Conservation (phyloP, 2,797 vertebrate species). For the Gallinago stenura region DNA sequence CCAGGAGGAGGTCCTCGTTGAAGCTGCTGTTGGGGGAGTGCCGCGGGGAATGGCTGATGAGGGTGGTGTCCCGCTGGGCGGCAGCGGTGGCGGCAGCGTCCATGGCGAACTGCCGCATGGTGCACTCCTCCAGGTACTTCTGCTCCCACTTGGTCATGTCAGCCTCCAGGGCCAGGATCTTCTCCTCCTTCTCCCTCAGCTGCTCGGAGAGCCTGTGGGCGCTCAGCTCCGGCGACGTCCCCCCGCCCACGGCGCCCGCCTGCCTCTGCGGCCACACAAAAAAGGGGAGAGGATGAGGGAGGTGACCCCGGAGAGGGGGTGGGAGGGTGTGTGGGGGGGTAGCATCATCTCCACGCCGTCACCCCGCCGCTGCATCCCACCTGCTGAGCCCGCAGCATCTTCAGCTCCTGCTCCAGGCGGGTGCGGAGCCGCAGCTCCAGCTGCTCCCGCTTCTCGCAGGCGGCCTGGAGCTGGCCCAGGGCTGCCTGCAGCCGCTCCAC, state of each 20-base stretch:
- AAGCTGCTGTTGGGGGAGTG: slow-evolving; percentile 95
- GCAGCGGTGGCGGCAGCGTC: slow-evolving; percentile 94
- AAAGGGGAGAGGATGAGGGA: background rate
- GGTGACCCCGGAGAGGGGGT: too few relatives aligned
- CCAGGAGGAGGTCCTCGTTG: slow-evolving; percentile 88
- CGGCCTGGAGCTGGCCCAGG: slow-evolving; percentile 92
- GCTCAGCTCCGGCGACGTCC: slow-evolving; percentile 74
- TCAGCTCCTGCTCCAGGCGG: slow-evolving; percentile 94
- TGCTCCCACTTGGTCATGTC: slow-evolving; percentile 91
- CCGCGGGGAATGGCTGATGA: slow-evolving; percentile 94
- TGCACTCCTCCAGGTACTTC: slow-evolving; percentile 91
- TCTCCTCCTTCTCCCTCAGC: slow-evolving; percentile 88
- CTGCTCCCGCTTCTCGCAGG: slow-evolving; percentile 94
- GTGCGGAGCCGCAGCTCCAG: slow-evolving; percentile 92
- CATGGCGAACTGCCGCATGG: slow-evolving; percentile 98
- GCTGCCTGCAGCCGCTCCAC: slow-evolving; percentile 94
- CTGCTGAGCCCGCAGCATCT: slow-evolving; percentile 92
- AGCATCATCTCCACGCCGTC: background rate
- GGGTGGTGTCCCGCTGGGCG: slow-evolving; percentile 94
- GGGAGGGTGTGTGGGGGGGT: too few relatives aligned
- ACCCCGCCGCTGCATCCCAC: slow-evolving; percentile 49
- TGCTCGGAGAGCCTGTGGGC: slow-evolving; percentile 85
- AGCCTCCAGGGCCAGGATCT: slow-evolving; percentile 86
- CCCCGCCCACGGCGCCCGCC: background rate
- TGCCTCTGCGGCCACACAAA: slow-evolving; percentile 75